Evolutionary conservation across 2,888 invertebrate genomes (phyloP).

Genomic region (Sarcophaga subvicina): DNA sequence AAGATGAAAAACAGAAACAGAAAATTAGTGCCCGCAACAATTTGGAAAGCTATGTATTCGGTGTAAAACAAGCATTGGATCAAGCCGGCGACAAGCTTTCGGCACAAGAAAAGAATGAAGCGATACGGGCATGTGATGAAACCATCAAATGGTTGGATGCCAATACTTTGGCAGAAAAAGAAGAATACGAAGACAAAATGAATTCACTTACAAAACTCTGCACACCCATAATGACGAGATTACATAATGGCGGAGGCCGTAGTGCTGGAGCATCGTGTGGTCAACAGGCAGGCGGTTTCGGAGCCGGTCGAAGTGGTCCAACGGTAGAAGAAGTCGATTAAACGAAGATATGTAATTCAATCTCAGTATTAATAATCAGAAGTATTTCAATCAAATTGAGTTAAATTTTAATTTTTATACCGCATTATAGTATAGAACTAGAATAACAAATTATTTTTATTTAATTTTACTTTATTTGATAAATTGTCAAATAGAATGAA

Average conservation of each 20-base stretch:
- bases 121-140: conserved; percentile 85
- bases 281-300: conserved; percentile 85
- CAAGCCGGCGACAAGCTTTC: conserved; percentile 85
- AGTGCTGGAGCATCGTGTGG: conserved; percentile 81
- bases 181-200: conserved; percentile 85
- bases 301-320: conserved; percentile 81
- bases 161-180: conserved; percentile 88
- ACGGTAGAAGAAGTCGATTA: conserved; percentile 75
- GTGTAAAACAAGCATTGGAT: conserved; percentile 86
- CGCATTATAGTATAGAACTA: no score
- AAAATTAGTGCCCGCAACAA: conserved; percentile 86
- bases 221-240: conserved; percentile 74
- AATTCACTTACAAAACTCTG: conserved; percentile 75
- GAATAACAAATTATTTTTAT: no score
- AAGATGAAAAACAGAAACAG: conserved; percentile 88
- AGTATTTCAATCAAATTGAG: no score
- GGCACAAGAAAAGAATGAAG: conserved; percentile 87
- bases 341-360: neutral
- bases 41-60: conserved; percentile 85
- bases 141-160: conserved; percentile 88
- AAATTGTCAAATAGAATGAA: no score
- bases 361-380: no score
- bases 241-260: conserved; percentile 85
- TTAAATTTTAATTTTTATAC: no score
- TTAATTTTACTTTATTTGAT: no score